Evolutionary conservation across 2,113 vertebrate genomes (phyloP).

Genomic region (Heterotis niloticus): DNA sequence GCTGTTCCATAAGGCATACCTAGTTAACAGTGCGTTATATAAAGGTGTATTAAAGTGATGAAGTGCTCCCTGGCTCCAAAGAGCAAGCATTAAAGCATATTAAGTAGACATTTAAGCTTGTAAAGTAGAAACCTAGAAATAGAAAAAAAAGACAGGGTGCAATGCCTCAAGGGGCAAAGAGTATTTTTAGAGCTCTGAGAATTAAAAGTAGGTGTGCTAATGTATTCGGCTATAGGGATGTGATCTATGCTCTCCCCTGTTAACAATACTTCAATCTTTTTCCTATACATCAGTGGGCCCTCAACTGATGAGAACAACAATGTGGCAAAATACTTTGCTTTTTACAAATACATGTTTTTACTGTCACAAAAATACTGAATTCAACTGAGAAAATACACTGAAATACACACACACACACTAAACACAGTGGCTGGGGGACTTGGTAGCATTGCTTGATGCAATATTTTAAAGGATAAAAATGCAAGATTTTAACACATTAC

Average conservation of each 20-base stretch:
- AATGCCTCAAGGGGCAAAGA: slow-evolving; percentile 61
- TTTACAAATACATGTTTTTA: too few relatives aligned
- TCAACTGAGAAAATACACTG: too few relatives aligned
- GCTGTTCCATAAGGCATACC: slow-evolving; percentile 71
- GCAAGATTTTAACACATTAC: not conserved
- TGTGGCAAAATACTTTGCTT: not conserved
- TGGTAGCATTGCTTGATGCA: not conserved
- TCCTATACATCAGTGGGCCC: not conserved
- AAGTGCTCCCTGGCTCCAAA: slow-evolving; percentile 67
- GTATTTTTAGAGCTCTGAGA: slow-evolving; percentile 46
- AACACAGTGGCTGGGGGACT: not conserved
- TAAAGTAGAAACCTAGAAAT: slow-evolving; percentile 68
- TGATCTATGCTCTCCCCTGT: not conserved
- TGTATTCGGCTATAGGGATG: slow-evolving; percentile 19
- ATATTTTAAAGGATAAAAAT: not conserved
- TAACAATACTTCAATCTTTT: not conserved
- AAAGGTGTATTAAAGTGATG: slow-evolving; percentile 79
- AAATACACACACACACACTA: not conserved
- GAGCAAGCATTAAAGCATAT: slow-evolving; percentile 78
- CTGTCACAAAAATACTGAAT: too few relatives aligned
- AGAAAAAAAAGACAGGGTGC: slow-evolving; percentile 61
- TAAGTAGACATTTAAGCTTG: slow-evolving; percentile 77
- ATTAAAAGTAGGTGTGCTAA: slow-evolving; percentile 28
- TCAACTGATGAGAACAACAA: not conserved
- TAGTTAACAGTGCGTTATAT: slow-evolving; percentile 80